Evolutionary conservation across 2,888 invertebrate genomes (phyloP), one percentile per base, ranked within the genome.

Genomic region (Polydrusus pterygomalis): DNA sequence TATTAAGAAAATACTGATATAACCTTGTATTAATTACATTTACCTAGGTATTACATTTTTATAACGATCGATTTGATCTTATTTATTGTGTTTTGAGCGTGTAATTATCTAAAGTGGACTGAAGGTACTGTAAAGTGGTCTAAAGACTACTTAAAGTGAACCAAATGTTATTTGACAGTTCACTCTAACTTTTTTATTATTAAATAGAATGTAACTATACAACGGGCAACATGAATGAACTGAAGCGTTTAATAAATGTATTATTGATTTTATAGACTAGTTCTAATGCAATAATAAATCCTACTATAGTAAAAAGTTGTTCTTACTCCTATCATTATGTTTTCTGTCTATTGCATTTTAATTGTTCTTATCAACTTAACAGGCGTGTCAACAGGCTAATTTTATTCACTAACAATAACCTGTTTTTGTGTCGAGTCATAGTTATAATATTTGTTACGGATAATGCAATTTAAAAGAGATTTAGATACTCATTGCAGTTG

Each of bases 181-280:
- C 34, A 38, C 15, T 17, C 10, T n/a, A 38, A 18, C 10, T 1
- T 11, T 60, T 60, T 60, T 60, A n/a, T 60, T 18, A 38, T 62
- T 72, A 77, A 38, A n/a, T 67, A 67, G 5, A 67, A 67, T 54
- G 54, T 54, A 38, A 67, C 17, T 68, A 54, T 13, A 43, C 56
- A 60, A 69, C 58, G n/a, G 58, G 9, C 11, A 60, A 60, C 11
- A 65, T 72, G 56, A 76, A 77, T 64, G 72, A 77, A 77, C 56
- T 63, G 70, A 73, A 77, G 77, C 77, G 77, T 77, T 60, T 56
- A 73, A 77, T 77, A 63, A 73, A 72, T 17, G 62, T 68, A 43
- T 71, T 71, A 70, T 67, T 75, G 56, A 71, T 54, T 58, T 45
- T 47, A 25, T 51, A 18, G 65, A 72, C 65, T 65, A 72, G 18